A percentile compares a stretch with the other conserved stretches of the same genome.
These are phyloP conservation scores for Aspidiotus destructor DNA, from an alignment of 2,888 invertebrate species.

Conservation along the genomic window DNA sequence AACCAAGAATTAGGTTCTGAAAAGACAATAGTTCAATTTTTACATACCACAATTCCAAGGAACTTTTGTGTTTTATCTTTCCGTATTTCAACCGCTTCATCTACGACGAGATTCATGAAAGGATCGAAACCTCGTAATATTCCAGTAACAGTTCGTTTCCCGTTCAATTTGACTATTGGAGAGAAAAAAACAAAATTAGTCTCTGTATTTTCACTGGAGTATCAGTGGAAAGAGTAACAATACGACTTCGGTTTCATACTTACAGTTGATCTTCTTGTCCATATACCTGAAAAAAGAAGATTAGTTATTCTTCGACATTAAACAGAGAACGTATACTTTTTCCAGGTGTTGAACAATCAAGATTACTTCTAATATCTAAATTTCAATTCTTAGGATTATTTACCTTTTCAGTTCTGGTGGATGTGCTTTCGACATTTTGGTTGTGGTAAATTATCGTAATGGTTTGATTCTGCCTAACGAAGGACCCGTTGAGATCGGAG, in stretches of 20 bases:
- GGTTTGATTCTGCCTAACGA: too few species aligned
- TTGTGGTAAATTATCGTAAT: not conserved
- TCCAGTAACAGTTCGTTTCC: conserved; percentile 83
- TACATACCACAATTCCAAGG: conserved; percentile 90
- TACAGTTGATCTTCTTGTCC: conserved; percentile 80
- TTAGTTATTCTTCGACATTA: not conserved
- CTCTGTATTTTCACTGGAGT: too few species aligned
- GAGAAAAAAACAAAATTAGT: conserved; percentile 16
- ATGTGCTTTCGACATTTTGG: conserved; percentile 63
- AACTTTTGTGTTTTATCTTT: conserved; percentile 81
- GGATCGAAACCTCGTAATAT: conserved; percentile 96
- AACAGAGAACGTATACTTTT: too few species aligned
- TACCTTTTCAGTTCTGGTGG: conserved; percentile 96
- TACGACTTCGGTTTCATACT: conserved; percentile 40
- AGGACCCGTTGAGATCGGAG: too few species aligned
- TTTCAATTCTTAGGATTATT: conserved; percentile 41
- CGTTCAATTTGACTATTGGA: conserved; percentile 75
- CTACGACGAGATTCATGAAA: conserved; percentile 97
- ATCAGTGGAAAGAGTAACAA: too few species aligned
- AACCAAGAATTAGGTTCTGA: too few species aligned
- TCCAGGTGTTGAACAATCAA: too few species aligned
- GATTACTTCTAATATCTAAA: not conserved
- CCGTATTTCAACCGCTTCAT: conserved; percentile 85
- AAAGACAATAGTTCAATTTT: too few species aligned
- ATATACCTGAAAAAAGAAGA: conserved; percentile 61